A percentile compares a stretch with the other conserved stretches of the same genome.
phyloP scores from a whole-genome alignment of 2,113 vertebrate genomes.

The Puffinus mauretanicus region DNA sequence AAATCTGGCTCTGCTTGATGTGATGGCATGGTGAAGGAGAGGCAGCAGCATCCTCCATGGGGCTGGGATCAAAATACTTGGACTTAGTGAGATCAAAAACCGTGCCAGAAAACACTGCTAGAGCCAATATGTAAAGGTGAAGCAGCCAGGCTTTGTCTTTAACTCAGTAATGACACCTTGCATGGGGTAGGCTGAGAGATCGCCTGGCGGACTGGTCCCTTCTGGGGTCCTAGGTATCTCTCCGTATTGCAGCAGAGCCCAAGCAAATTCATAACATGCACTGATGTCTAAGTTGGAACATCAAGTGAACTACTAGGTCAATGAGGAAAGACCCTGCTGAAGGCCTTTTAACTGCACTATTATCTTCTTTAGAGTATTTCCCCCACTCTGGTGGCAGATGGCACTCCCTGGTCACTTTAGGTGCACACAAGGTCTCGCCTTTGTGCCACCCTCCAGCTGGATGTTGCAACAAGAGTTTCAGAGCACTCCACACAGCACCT shows the following conservation, averaged over 20 bases:
- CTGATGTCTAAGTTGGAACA: not conserved
- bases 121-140: not conserved
- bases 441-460: not conserved
- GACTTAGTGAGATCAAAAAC: not conserved
- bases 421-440: not conserved
- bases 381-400: not conserved
- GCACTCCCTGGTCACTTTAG: not conserved
- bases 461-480: not conserved
- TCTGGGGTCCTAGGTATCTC: not conserved
- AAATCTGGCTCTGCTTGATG: not conserved
- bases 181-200: not conserved
- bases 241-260: fast-evolving
- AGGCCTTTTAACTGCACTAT: not conserved
- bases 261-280: not conserved
- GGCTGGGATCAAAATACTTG: not conserved
- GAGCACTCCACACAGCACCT: not conserved
- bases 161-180: not conserved
- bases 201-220: fast-evolving
- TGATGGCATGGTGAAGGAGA: not conserved
- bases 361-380: not conserved
- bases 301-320: not conserved
- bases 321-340: not conserved
- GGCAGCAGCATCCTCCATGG: not conserved
- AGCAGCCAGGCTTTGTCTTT: not conserved
- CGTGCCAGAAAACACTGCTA: not conserved